phyloP scores from a whole-genome alignment of 2,888 invertebrate genomes.

The Gortyna flavago region DNA sequence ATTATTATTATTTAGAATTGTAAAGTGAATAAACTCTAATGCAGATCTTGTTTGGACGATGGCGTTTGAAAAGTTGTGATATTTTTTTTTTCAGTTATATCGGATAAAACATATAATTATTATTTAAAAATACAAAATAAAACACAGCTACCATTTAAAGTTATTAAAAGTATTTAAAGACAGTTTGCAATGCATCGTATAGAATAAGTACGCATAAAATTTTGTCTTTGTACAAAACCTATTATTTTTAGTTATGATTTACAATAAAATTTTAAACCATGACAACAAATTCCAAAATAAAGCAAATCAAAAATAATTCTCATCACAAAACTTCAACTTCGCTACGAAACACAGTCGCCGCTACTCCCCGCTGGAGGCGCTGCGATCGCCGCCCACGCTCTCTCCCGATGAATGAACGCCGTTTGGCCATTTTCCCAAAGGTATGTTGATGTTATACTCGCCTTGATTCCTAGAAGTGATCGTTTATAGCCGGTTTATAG shows the following conservation, averaged over 20 bases:
- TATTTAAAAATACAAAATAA: too few species aligned
- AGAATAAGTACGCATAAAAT: background rate
- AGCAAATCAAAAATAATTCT: background rate
- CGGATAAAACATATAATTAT: too few species aligned
- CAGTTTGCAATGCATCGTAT: background rate
- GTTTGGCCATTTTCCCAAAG: constrained; percentile 67
- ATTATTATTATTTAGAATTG: constrained; percentile 20
- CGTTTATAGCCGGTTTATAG: constrained; percentile 62
- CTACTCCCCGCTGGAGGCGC: constrained; percentile 86
- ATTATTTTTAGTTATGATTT: background rate
- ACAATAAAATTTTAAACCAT: background rate
- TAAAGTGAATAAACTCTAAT: background rate
- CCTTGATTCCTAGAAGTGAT: constrained; percentile 70
- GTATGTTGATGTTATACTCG: constrained; percentile 62
- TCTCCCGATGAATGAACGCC: constrained; percentile 74
- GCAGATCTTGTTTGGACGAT: background rate
- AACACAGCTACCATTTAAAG: too few species aligned
- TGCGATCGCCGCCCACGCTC: constrained; percentile 68
- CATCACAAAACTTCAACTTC: background rate
- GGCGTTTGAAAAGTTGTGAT: background rate
- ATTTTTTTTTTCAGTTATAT: background rate
- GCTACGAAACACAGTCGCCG: constrained; percentile 72
- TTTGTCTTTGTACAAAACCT: background rate
- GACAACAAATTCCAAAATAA: background rate
- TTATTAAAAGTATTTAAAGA: too few species aligned